Base-by-base conservation (phyloP, 1,140 invertebrate species). In the Apis florea region DNA sequence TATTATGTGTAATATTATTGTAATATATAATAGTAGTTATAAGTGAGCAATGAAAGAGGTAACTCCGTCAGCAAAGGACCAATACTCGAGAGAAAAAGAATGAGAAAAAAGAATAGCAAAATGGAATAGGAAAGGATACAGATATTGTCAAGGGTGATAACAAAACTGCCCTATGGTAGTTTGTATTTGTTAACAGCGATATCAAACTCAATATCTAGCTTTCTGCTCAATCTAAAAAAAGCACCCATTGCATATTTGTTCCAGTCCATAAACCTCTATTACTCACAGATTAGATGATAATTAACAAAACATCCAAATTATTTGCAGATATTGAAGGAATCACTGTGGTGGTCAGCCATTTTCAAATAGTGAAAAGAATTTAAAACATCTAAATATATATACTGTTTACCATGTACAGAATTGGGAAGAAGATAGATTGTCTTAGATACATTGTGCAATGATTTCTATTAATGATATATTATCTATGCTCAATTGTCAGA, bases 1-100 rank as follows among this genome's bases (percentile, higher is more conserved):
- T 93, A 93, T 93, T 93, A 93, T 92, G 90, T 93, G 93, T 93
- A 93, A 94, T 93, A 94, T 93, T 93, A 93, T 92, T 93, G 92
- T 93, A 93, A 94, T 93, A 93, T 93, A 94, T 93, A 91, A 91
- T 88, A 63, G 69, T 88, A 89, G 79, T 78, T 83, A 54, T 87
- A 85, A 89, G 82, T 56, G 75, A 74, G 83, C 78, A 85, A 70
- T 66, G 72, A 84, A 79, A 84, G 72, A 79, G 69, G 79, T 79
- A 82, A 80, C 85, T 84, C 77, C 79, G 61, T 88, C 67, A 53
- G 84, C 70, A 89, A 90, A 90, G 87, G 88, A 89, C 88, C 88
- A 89, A 89, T 89, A 79, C 63, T 86, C 74, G 71, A 78, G 53
- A 66, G 77, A 58, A 61, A 56, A 82, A 15, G 47, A 47, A 53